Evolutionary conservation across 2,888 invertebrate genomes (phyloP).

Genomic region (Sceliomorpha sp.): DNA sequence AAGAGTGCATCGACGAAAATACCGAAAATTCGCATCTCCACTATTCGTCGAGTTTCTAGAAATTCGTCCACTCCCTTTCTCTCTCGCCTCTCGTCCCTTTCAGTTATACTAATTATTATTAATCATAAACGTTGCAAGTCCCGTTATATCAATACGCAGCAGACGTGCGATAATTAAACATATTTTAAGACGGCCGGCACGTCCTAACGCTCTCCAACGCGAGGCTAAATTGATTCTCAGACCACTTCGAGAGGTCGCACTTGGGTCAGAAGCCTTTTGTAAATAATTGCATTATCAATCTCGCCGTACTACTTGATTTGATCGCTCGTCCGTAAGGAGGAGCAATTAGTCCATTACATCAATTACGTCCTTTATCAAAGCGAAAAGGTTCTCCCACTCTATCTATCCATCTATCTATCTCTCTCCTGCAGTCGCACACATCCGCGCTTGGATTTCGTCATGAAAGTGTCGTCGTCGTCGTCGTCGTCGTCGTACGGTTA

Average conservation of each 20-base stretch:
- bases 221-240: constrained; percentile 75
- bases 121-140: no score
- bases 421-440: constrained; percentile 32
- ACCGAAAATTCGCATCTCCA: no score
- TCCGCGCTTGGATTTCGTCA: constrained; percentile 42
- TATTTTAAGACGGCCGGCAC: constrained; percentile 30
- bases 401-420: no score
- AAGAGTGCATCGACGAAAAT: no score
- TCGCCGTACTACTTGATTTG: constrained; percentile 53
- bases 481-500: no score
- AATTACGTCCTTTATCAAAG: constrained; percentile 68
- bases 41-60: no score
- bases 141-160: no score
- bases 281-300: constrained; percentile 71
- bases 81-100: no score
- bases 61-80: no score
- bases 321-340: constrained; percentile 62
- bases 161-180: constrained; percentile 43
- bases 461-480: no score
- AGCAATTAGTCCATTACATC: constrained; percentile 76
- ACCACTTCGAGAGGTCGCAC: constrained; percentile 62
- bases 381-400: constrained; percentile 30
- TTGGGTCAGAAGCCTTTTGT: constrained; percentile 74
- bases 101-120: no score
- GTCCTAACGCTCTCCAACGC: constrained; percentile 23